Conservation (phyloP, 2,113 vertebrate species). For the Glaucidium brasilianum region DNA sequence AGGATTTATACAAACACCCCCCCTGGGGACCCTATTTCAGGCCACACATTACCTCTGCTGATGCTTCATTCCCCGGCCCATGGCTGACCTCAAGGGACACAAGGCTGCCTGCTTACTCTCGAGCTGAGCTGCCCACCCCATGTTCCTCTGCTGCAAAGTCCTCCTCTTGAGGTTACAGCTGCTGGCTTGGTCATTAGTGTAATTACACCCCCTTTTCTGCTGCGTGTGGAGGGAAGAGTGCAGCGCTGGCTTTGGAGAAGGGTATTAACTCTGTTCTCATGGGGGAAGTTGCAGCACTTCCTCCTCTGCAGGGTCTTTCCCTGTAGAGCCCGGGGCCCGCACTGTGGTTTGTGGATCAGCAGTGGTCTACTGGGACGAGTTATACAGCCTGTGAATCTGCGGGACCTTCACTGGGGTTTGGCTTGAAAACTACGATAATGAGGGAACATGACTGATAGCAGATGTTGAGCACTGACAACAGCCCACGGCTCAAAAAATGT, state of each 20-base stretch:
- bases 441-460: not conserved
- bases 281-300: not conserved
- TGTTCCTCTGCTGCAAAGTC: rapidly evolving
- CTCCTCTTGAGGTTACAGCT: not conserved
- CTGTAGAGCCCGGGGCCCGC: not conserved
- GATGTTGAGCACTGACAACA: not conserved
- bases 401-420: not conserved
- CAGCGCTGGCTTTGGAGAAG: not conserved
- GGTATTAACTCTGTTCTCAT: not conserved
- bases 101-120: not conserved
- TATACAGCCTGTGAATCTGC: rapidly evolving
- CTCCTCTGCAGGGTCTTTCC: not conserved
- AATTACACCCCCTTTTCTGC: not conserved
- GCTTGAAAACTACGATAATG: not conserved
- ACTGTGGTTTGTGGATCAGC: not conserved
- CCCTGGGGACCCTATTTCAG: not conserved
- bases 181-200: not conserved
- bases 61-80: not conserved
- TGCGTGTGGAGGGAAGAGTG: rapidly evolving
- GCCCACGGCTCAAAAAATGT: not conserved
- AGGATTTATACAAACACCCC: not conserved
- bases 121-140: not conserved
- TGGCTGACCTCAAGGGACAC: not conserved
- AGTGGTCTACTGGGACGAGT: not conserved
- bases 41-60: not conserved